A percentile compares a stretch with the other conserved stretches of the same genome.
Conservation (phyloP, 2,888 invertebrate species). For the Trileptium ribeirensis region DNA sequence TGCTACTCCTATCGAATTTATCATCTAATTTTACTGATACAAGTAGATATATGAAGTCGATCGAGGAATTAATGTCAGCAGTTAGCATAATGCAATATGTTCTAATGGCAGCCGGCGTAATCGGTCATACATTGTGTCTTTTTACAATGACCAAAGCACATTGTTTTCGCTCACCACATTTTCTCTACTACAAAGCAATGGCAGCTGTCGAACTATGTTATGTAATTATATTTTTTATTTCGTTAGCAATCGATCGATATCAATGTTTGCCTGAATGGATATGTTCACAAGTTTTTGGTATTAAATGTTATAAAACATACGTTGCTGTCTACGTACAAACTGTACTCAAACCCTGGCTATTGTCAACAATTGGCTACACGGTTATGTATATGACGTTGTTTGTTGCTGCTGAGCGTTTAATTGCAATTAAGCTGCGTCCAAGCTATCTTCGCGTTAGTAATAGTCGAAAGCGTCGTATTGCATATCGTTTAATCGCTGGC, state of each 20-base stretch:
- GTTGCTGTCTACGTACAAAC: neutral
- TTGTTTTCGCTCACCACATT: neutral
- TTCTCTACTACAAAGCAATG: neutral
- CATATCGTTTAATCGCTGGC: neutral
- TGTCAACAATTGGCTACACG: neutral
- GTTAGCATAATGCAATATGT: no score
- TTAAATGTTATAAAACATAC: neutral
- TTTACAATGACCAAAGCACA: neutral
- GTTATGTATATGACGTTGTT: conserved; percentile 1
- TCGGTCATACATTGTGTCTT: neutral
- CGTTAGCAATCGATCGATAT: no score
- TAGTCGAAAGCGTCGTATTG: neutral
- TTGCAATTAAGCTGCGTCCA: neutral
- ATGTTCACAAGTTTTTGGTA: no score
- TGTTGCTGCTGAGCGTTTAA: neutral
- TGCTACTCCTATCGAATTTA: no score
- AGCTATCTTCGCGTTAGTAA: neutral
- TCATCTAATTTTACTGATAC: no score
- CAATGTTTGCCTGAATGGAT: no score
- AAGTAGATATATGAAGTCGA: no score
- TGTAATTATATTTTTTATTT: neutral
- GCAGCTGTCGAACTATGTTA: neutral
- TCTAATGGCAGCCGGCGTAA: neutral
- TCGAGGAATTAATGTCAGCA: no score
- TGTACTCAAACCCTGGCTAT: no score